Evolutionary conservation across 2,888 invertebrate genomes (phyloP).

Genomic region (Hylaea fasciaria): DNA sequence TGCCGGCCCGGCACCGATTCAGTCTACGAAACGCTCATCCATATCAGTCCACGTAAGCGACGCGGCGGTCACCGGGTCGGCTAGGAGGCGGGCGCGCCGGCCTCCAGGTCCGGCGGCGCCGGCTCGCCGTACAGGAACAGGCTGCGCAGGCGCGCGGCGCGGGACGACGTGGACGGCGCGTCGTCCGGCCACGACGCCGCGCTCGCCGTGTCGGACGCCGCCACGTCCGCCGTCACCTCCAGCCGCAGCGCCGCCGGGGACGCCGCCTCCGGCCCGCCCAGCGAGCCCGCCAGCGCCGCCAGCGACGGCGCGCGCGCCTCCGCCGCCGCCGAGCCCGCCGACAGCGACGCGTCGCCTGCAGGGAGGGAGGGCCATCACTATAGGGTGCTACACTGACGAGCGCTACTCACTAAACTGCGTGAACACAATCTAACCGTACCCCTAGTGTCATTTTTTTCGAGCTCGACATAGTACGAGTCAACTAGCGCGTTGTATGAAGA

Average conservation of each 20-base stretch:
- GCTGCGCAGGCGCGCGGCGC: constrained; percentile 66
- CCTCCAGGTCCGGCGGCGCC: constrained; percentile 66
- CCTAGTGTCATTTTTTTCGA: too few species aligned
- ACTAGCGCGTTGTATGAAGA: too few species aligned
- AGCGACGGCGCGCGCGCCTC: constrained; percentile 74
- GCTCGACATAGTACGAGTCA: too few species aligned
- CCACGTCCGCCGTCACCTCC: constrained; percentile 70
- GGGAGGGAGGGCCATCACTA: too few species aligned
- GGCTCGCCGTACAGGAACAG: constrained; percentile 77
- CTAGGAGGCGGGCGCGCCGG: constrained; percentile 42
- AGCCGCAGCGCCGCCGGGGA: constrained; percentile 64
- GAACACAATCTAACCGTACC: too few species aligned
- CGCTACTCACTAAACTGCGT: too few species aligned
- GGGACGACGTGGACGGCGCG: constrained; percentile 65
- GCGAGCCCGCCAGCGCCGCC: constrained; percentile 77
- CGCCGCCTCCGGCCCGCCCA: constrained; percentile 65
- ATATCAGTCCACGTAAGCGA: neutral
- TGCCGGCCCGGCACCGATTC: constrained; percentile 4
- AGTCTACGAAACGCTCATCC: constrained; percentile 8
- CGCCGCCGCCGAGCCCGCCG: constrained; percentile 70
- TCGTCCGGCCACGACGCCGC: constrained; percentile 71
- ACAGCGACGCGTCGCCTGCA: constrained; percentile 77
- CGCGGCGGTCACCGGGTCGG: neutral
- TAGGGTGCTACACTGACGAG: too few species aligned
- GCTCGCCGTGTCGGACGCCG: constrained; percentile 62